These are phyloP conservation scores for Pelodytes ibericus DNA, from an alignment of 2,797 vertebrate species.

Conservation along the genomic window DNA sequence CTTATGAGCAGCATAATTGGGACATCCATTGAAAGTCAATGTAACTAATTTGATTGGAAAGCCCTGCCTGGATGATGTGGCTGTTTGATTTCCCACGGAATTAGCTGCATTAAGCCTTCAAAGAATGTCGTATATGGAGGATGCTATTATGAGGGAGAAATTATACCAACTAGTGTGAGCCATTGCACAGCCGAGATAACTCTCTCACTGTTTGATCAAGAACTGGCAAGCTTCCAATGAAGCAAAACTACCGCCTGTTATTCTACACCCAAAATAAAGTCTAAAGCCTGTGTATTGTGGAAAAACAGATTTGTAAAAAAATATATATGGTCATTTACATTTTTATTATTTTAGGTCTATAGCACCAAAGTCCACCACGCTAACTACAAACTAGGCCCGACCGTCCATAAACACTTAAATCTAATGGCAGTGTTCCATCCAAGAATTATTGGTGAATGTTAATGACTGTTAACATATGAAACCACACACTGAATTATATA, in stretches of 20 bases:
- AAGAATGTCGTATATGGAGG: conserved; percentile 61
- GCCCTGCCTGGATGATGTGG: conserved; percentile 50
- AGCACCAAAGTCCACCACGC: no score
- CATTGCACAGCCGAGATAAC: conserved; percentile 44
- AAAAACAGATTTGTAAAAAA: no score
- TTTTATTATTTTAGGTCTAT: no score
- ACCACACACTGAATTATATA: no score
- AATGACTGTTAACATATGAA: no score
- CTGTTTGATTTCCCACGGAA: conserved; percentile 62
- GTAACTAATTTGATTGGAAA: conserved; percentile 61
- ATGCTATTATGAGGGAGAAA: conserved; percentile 56
- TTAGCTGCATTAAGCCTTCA: conserved; percentile 62
- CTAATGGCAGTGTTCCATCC: no score
- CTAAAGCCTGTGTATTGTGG: neutral
- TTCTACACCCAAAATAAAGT: neutral
- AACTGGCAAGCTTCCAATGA: conserved; percentile 17
- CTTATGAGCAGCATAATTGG: conserved; percentile 68
- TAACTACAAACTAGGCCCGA: no score
- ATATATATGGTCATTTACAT: no score
- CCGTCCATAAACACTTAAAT: no score
- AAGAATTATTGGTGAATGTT: no score
- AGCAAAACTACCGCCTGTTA: conserved; percentile 18
- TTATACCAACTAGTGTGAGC: conserved; percentile 9
- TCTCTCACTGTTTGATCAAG: conserved; percentile 54
- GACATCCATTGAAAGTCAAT: conserved; percentile 64